These are phyloP conservation scores for Aphelenchoides bicaudatus DNA, from an alignment of 2,888 invertebrate genomes.

Conservation along the genomic window DNA sequence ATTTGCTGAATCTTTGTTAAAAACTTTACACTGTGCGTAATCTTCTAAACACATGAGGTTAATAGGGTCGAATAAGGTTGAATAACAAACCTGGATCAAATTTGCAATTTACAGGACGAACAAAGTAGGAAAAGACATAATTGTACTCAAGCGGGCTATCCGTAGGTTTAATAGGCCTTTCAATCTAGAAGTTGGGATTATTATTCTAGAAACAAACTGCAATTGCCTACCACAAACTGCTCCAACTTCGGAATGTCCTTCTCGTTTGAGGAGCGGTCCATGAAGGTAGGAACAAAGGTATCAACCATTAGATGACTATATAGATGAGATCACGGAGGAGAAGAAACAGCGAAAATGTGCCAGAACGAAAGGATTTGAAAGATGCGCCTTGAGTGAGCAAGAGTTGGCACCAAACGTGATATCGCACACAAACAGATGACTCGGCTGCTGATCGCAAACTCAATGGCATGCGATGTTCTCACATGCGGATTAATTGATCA, in stretches of 20 bases:
- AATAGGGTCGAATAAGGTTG: neutral
- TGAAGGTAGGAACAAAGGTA: slow-evolving; percentile 2
- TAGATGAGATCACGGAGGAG: no score
- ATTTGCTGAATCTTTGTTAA: no score
- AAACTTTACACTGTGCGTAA: neutral
- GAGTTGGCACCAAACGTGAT: no score
- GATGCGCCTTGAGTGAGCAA: no score
- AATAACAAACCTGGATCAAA: slow-evolving; percentile 60
- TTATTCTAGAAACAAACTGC: neutral
- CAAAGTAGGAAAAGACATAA: slow-evolving; percentile 55
- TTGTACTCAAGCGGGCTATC: slow-evolving; percentile 53
- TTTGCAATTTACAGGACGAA: slow-evolving; percentile 53
- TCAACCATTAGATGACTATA: no score
- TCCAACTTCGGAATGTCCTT: neutral
- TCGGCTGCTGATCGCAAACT: no score
- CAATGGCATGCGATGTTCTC: no score
- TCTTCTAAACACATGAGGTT: neutral
- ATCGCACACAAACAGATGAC: no score
- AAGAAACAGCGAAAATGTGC: no score
- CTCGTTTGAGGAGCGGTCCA: slow-evolving; percentile 3
- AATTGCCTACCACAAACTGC: slow-evolving; percentile 3
- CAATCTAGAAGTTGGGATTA: slow-evolving; percentile 16
- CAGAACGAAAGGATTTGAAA: no score
- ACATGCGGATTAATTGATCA: no score
- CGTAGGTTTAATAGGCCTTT: slow-evolving; percentile 18